phyloP scores from a whole-genome alignment of 2,113 vertebrate species.

The Cryptotis parvus region DNA sequence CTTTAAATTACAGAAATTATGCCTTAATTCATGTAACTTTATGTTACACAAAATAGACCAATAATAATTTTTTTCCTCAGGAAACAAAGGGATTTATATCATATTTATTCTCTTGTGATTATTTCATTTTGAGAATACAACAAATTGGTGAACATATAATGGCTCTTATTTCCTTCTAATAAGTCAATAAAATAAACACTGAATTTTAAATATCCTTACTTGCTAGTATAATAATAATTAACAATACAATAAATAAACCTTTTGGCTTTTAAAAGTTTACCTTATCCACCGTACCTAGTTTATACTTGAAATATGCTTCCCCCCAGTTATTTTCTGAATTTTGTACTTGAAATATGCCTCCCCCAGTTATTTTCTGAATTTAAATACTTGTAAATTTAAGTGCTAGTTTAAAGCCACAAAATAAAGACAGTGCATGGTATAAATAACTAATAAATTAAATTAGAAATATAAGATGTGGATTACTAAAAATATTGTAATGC shows the following conservation, averaged over 20 bases:
- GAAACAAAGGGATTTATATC: slow-evolving; percentile 18
- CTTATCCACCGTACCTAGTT: neutral
- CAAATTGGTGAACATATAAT: neutral
- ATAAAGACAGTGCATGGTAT: neutral
- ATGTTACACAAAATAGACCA: slow-evolving; percentile 33
- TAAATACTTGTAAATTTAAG: slow-evolving; percentile 49
- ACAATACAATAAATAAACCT: neutral
- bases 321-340: neutral
- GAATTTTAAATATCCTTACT: neutral
- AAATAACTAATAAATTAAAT: neutral
- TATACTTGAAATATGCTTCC: neutral
- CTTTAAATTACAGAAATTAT: too few species aligned
- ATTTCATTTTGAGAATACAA: slow-evolving; percentile 12
- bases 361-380: neutral
- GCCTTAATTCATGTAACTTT: neutral
- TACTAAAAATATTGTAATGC: too few species aligned
- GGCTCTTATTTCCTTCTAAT: neutral
- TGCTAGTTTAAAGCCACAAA: neutral
- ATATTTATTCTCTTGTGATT: neutral
- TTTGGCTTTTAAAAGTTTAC: neutral
- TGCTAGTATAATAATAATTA: neutral
- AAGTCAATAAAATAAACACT: slow-evolving; percentile 19
- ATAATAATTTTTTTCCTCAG: neutral
- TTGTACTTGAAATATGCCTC: slow-evolving; percentile 3
- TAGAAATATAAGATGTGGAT: too few species aligned